Evolutionary conservation across 92 coral and sea anemone genomes (phyloP), one percentile per base, ranked within the genome.

Genomic region (Epizoanthus fatuus): DNA sequence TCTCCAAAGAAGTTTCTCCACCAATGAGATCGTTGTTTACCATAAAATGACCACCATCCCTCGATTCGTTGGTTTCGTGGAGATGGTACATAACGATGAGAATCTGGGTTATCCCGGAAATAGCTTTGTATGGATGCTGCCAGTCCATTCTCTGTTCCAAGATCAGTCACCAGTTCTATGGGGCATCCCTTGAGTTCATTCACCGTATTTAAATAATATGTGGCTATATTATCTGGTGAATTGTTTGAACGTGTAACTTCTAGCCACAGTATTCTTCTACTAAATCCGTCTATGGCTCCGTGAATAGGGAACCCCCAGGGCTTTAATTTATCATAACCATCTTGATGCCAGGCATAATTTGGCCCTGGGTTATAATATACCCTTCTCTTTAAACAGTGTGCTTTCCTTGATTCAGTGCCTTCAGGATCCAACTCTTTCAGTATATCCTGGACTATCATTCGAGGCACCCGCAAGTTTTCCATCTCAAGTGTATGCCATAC

Each of bases 101-200:
- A 83, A 86, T 89, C 95, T 45, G 91, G 80, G 86, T 88, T 88
- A 56, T 92, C 71, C 22, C 91, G 82, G 55, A 92, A 85, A 70
- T 60, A 88, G 42, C 88, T 73, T 80, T 92, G 93, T 49, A 86
- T 80, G 57, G 93, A 63, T 63, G 93, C 93, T 9, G 81, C 88
- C 66, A 89, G 56, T 44, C 95, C 89, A 89, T 89, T 92, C 76
- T 92, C 93, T 60, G 95, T 88, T 74, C 94, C 86, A 63, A 91
- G 74, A 62, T 86, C 89, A 15, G 94, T 91, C 37, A 91, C 85
- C 72, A 91, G 59, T 53, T 91, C 81, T 68, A 88, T 90, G 47
- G 94, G 94, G 86, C 92, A 91, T 17, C 85, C 94, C 82, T 81
- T 73, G 25, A 80, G 76, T 54, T 86, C 88, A 65, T 86, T 75